phyloP scores from a whole-genome alignment of 2,888 invertebrate species.

The Hemithea aestivaria region DNA sequence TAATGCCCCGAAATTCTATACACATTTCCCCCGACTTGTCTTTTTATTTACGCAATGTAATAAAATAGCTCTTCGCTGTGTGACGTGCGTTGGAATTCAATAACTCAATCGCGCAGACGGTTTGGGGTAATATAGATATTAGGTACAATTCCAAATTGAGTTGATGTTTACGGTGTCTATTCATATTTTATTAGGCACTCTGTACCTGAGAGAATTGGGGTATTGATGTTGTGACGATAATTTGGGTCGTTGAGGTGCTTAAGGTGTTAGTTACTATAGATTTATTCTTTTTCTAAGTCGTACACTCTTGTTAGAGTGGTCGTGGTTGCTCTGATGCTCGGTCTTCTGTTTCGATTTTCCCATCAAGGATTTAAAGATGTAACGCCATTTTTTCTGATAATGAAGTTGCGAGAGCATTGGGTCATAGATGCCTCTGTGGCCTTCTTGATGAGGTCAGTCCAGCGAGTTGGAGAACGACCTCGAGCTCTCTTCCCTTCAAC shows the following conservation, averaged over 20 bases:
- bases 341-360: too few relatives aligned
- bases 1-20: constrained; percentile 26
- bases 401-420: too few relatives aligned
- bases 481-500: too few relatives aligned
- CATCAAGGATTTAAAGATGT: too few relatives aligned
- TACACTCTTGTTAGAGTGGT: too few relatives aligned
- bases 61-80: constrained; percentile 25
- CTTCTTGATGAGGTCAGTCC: too few relatives aligned
- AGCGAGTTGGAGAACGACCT: too few relatives aligned
- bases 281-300: too few relatives aligned
- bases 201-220: constrained; percentile 13
- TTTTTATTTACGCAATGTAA: background rate
- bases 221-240: constrained; percentile 5
- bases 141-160: constrained; percentile 13
- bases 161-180: constrained; percentile 11
- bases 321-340: too few relatives aligned
- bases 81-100: constrained; percentile 38
- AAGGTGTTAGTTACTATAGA: too few relatives aligned
- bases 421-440: too few relatives aligned
- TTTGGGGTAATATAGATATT: constrained; percentile 21
- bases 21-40: constrained; percentile 13
- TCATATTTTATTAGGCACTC: constrained; percentile 1
- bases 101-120: constrained; percentile 30
- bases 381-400: too few relatives aligned
- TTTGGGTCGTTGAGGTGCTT: background rate